Evolutionary conservation across 2,888 invertebrate genomes (phyloP).

Genomic region (Sesamia inferens): DNA sequence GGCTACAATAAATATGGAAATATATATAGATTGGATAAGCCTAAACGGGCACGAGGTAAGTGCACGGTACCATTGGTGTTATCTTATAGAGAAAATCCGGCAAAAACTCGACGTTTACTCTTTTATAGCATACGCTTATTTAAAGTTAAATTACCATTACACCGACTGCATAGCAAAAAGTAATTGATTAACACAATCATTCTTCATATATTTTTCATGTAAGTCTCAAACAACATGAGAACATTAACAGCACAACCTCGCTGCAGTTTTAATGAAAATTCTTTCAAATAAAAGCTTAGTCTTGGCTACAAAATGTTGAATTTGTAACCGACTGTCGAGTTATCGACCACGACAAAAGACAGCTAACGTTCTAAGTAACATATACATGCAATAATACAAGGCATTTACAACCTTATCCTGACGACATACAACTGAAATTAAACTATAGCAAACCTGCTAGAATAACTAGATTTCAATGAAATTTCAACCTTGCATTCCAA

Average conservation of each 20-base stretch:
- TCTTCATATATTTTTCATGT: background rate
- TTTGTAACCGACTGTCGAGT: slow-evolving; percentile 62
- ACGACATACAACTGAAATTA: slow-evolving; percentile 5
- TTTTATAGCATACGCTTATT: background rate
- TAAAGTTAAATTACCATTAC: too few species aligned
- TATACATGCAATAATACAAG: slow-evolving; percentile 28
- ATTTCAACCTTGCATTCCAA: background rate
- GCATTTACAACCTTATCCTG: slow-evolving; percentile 24
- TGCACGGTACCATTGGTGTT: background rate
- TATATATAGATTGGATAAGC: background rate
- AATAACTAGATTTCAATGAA: slow-evolving; percentile 19
- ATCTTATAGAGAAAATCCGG: background rate
- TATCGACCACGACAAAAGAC: slow-evolving; percentile 63
- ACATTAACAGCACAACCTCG: slow-evolving; percentile 6
- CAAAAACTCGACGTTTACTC: background rate
- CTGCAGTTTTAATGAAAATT: slow-evolving; percentile 39
- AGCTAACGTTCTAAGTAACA: slow-evolving; percentile 43
- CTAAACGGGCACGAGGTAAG: background rate
- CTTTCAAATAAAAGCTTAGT: slow-evolving; percentile 50
- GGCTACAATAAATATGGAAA: too few species aligned
- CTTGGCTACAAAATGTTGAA: slow-evolving; percentile 44
- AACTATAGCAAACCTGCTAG: background rate
- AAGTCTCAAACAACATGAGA: slow-evolving; percentile 9
- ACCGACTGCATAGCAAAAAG: too few species aligned
- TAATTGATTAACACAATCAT: too few species aligned